phyloP scores from a whole-genome alignment of 2,888 invertebrate genomes.

The Nymphalis c-album region DNA sequence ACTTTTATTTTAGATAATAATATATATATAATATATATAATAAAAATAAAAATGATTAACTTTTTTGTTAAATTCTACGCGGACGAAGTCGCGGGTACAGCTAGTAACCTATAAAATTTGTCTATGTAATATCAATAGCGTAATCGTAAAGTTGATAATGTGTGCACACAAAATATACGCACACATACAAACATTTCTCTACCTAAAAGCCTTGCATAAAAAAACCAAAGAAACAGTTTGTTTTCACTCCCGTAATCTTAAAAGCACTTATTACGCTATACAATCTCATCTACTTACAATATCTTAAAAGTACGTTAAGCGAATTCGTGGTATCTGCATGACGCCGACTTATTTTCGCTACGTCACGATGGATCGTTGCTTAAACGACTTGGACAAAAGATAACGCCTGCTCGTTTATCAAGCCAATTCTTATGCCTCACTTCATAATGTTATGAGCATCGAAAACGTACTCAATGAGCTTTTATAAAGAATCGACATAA shows the following conservation, averaged over 20 bases:
- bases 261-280: slow-evolving; percentile 8
- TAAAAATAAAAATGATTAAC: too few relatives aligned
- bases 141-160: too few relatives aligned
- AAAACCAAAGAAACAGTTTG: neutral
- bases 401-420: slow-evolving; percentile 37
- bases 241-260: neutral
- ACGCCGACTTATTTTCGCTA: slow-evolving; percentile 34
- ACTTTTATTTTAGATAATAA: too few relatives aligned
- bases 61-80: too few relatives aligned
- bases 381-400: slow-evolving; percentile 41
- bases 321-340: slow-evolving; percentile 29
- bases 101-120: too few relatives aligned
- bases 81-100: too few relatives aligned
- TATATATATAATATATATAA: too few relatives aligned
- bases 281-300: slow-evolving; percentile 14
- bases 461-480: slow-evolving; percentile 27
- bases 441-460: slow-evolving; percentile 33
- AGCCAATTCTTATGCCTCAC: slow-evolving; percentile 33
- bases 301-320: slow-evolving; percentile 16
- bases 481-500: slow-evolving; percentile 9
- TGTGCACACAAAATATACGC: too few relatives aligned
- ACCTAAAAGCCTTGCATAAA: neutral
- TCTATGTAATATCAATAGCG: too few relatives aligned
- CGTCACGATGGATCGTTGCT: slow-evolving; percentile 35
- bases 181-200: neutral